A percentile compares a stretch with the other conserved stretches of the same genome.
Conservation (phyloP, 2,113 vertebrate species). For the Pitta sordida region DNA sequence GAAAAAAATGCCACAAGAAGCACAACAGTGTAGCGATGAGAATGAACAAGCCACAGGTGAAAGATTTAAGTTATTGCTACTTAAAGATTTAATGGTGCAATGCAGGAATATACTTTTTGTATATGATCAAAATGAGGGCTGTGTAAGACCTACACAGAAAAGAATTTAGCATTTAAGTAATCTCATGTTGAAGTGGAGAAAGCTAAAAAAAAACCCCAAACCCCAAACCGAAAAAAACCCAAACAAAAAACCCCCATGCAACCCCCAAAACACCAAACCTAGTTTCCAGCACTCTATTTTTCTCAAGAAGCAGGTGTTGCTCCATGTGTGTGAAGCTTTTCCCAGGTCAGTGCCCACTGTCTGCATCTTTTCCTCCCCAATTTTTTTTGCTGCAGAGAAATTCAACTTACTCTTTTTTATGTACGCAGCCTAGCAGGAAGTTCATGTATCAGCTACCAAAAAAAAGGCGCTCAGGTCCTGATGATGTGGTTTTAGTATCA, state of each 20-base stretch:
- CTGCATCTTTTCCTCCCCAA: background rate
- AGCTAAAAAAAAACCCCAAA: too few relatives aligned
- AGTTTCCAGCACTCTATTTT: background rate
- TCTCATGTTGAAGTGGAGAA: background rate
- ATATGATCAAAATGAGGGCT: background rate
- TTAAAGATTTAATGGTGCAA: background rate
- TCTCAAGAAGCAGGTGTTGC: background rate
- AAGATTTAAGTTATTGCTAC: background rate
- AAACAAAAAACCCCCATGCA: too few relatives aligned
- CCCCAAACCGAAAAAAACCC: rapidly evolving
- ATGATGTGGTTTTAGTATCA: background rate
- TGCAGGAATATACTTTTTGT: background rate
- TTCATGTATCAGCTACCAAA: background rate
- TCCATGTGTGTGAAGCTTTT: background rate
- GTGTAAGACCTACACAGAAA: background rate
- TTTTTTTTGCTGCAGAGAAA: background rate
- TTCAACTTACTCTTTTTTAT: background rate
- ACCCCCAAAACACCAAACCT: background rate
- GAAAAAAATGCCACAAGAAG: background rate
- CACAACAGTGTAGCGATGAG: background rate
- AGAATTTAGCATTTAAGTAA: background rate
- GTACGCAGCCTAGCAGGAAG: background rate
- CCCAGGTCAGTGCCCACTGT: background rate
- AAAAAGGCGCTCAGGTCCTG: background rate
- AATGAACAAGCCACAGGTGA: background rate